phyloP scores from a whole-genome alignment of 2,113 vertebrate genomes.

The Butorides virescens region DNA sequence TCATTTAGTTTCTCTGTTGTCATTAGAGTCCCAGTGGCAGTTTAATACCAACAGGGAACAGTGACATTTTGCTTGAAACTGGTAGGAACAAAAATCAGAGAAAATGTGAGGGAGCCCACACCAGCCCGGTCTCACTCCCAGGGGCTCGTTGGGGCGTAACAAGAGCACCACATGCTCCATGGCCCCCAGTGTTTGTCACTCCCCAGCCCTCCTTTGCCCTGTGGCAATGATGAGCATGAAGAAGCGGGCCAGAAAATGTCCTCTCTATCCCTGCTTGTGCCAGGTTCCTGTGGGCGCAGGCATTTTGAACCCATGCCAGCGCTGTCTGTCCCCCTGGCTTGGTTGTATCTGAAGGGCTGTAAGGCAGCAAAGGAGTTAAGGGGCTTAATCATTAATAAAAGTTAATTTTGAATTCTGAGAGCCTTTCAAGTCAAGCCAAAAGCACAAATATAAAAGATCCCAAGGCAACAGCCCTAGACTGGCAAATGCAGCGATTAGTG shows the following conservation, averaged over 20 bases:
- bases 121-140: fast-evolving
- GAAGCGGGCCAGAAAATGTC: neutral
- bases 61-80: neutral
- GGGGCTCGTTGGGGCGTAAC: fast-evolving
- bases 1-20: neutral
- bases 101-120: neutral
- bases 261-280: neutral
- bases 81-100: neutral
- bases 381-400: neutral
- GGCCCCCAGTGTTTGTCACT: neutral
- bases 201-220: neutral
- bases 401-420: neutral
- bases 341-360: neutral
- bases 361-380: neutral
- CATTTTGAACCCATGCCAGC: neutral
- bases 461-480: neutral
- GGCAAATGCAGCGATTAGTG: neutral
- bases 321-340: neutral
- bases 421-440: neutral
- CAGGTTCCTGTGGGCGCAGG: neutral
- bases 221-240: neutral
- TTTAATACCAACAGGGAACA: neutral
- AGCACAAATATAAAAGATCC: neutral
- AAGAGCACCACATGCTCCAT: neutral
- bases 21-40: neutral